Base-by-base conservation (phyloP, 1,140 invertebrate genomes). In the Pseudomyrmex flavicornis region DNA sequence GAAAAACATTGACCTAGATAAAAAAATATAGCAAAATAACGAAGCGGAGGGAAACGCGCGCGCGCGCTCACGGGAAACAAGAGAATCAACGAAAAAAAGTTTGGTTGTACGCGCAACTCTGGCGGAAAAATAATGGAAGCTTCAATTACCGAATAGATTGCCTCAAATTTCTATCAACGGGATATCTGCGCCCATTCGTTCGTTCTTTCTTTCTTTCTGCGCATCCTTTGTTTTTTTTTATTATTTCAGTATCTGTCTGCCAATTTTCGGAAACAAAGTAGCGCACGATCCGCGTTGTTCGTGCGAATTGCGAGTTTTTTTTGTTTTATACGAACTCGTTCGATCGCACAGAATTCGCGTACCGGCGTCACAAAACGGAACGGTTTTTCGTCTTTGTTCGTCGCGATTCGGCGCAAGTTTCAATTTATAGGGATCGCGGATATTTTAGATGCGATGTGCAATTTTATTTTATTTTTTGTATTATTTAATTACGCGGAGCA, bases 121-220 rank as follows among this genome's bases (percentile, higher is more conserved):
- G 48, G 48, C 72, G 48, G 72, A 76, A 82, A 82, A 82, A 76
- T 85, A 85, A 85, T 85, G 82, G 84, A 84, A 85, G 84, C 84
- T 80, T 82, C 83, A 86, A 86, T 86, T 85, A 86, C 75, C 66
- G 76, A 62, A 56, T 83, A 72, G 66, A 84, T 83, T 82, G 83
- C 52, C 65, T 72, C 50, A 62, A 83, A 84, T 83, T 84, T 84
- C 77, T 83, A 82, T 84, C n/a, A 59, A 35, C 76, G 22, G 50
- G 9, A 50, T 17, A 17, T 35, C 35, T 35, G 35, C 35, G 35
- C 35, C 63, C 68, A 80, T 70, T 79, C 65, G 69, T 70, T 44
- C 76, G 59, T 70, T 70, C 8, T 59, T 79, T 70, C 65, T 70
- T 70, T 70, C 76, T 69, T 79, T 79, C 10, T 2, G 15, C 9